Percentiles rank a stretch among this genome's conserved stretches.
Conservation (phyloP, 2,113 vertebrate species). For the rabbit (Oryctolagus cuniculus) region DNA sequence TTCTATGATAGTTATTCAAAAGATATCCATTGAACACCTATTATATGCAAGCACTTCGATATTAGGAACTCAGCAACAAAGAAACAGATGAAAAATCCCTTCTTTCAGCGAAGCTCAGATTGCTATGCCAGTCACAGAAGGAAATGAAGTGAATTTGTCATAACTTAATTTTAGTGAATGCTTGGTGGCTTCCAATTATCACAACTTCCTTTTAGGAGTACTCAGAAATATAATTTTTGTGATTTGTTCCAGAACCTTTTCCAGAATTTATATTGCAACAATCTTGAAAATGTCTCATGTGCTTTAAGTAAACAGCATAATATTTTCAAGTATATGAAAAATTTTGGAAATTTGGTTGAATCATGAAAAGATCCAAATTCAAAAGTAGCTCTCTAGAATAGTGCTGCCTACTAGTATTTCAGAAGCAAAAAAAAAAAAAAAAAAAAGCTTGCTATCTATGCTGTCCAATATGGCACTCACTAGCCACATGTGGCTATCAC, state of each 20-base stretch:
- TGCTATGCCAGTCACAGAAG: conserved; percentile 36
- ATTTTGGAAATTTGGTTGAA: not conserved
- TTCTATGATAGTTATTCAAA: conserved; percentile 36
- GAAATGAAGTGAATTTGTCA: conserved; percentile 44
- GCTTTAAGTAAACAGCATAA: not conserved
- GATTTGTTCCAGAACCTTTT: conserved; percentile 41
- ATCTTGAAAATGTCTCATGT: conserved; percentile 40
- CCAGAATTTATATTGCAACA: conserved; percentile 52
- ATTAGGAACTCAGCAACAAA: not conserved
- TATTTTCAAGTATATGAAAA: conserved; percentile 18
- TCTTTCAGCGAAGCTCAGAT: not conserved
- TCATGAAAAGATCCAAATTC: conserved; percentile 51
- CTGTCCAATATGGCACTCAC: not conserved
- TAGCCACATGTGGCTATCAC: not conserved
- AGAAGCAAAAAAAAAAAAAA: not conserved
- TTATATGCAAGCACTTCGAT: not conserved
- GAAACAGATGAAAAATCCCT: not conserved
- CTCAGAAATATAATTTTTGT: conserved; percentile 45
- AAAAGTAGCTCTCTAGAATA: not conserved
- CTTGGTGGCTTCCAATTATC: conserved; percentile 30
- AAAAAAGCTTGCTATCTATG: not conserved
- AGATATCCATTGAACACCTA: conserved; percentile 25
- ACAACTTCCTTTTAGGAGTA: conserved; percentile 12
- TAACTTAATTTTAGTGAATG: conserved; percentile 47
- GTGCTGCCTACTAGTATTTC: not conserved